Evolutionary conservation across 2,888 invertebrate genomes (phyloP), one percentile per base, ranked within the genome.

Genomic region (Artemia sinica): DNA sequence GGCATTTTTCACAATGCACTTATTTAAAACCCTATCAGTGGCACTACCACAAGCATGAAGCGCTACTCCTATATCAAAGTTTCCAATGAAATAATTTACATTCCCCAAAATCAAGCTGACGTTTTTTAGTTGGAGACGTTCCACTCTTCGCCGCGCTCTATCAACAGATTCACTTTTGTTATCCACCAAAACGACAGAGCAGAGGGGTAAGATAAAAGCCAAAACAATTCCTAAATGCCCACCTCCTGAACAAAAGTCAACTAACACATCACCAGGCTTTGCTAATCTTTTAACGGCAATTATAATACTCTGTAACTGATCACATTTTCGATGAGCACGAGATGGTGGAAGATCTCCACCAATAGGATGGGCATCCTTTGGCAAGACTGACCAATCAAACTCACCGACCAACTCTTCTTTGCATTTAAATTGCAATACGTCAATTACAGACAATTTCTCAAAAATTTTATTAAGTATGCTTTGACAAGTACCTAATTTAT

Each of bases 31-130:
- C 71, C 95, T 82, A 79, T 96, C 96, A 2, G 91, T 93, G 1
- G 94, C 94, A 12, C 91, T 87, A 0, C 95, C 95, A 79, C 95
- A 96, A 5, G 94, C 95, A 79, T 95, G 95, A 50, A 96, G 79
- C 6, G 89, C 89, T 51, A 89, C 84, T 0, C 95, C 95, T 71
- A 96, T 83, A 75, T 92, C 84, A 80, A 94, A 81, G 5, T 81
- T 76, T 0, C 90, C 80, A 65, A 82, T 82, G 76, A 91, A 93
- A 76, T 92, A 93, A 77, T 91, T 89, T 73, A 95, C 81, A 80
- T 96, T 96, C 75, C 91, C 88, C 79, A 95, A 91, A 75, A 87
- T 78, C 74, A 91, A 84, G 41, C 80, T 81, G 0, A 93, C 82
- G 80, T 95, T 95, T 8, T 76, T 80, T 50, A 94, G 76, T 0